These are phyloP conservation scores for Protobothrops mucrosquamatus DNA, from an alignment of 2,113 vertebrate genomes.

Conservation along the genomic window DNA sequence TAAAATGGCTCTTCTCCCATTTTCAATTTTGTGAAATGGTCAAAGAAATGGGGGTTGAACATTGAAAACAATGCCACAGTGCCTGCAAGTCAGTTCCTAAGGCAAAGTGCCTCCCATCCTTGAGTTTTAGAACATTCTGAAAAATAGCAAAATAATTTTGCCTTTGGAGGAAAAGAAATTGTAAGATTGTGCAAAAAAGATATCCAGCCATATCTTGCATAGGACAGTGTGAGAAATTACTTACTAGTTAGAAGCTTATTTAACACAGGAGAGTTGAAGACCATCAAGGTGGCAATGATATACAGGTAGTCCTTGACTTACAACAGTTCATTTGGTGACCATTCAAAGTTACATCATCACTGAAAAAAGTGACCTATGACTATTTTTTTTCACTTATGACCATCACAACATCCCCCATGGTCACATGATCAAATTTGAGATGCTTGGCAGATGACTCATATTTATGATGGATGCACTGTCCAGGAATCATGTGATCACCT, in stretches of 20 bases:
- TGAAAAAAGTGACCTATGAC: not conserved
- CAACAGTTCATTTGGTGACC: not conserved
- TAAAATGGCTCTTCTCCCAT: not conserved
- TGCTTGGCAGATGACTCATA: not conserved
- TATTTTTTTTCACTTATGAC: not conserved
- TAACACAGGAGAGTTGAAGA: not conserved
- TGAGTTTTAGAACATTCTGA: rapidly evolving
- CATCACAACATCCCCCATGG: not conserved
- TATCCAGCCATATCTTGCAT: not conserved
- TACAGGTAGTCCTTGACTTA: not conserved
- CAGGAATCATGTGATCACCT: not conserved
- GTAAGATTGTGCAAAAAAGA: not conserved
- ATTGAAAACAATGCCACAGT: not conserved
- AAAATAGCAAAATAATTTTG: not conserved
- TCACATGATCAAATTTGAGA: not conserved
- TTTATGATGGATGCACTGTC: not conserved
- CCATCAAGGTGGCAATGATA: not conserved
- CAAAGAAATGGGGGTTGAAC: not conserved
- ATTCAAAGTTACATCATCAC: not conserved
- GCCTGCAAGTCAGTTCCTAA: rapidly evolving
- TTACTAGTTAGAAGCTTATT: not conserved
- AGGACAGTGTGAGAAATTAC: not conserved
- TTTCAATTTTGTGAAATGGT: not conserved
- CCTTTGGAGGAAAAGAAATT: not conserved
- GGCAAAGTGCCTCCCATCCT: not conserved